Evolutionary conservation across 2,888 invertebrate species (phyloP), one percentile per base, ranked within the genome.

Genomic region (Anthoptus insignis): DNA sequence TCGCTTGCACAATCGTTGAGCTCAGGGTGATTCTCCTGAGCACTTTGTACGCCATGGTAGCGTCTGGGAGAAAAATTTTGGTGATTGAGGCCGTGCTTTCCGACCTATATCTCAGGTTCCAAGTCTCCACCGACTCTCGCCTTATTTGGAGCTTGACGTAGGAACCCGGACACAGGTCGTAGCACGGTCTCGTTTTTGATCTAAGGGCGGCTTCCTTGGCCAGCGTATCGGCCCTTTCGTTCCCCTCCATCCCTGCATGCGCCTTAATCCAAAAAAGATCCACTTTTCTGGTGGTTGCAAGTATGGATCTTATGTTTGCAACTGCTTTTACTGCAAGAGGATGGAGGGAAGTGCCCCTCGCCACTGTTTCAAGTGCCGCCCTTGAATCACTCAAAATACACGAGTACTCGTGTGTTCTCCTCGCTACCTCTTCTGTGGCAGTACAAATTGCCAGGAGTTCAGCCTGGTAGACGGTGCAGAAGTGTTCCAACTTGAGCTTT

Each of bases 201-300:
- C 53, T 45, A 7, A 8, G 5, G 0, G 67, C 58, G 3, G 64
- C 61, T 2, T 47, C 32, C 9, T 65, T 61, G 7, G 61, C 66
- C 6, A 66, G 54, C 1, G 16, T 29, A 24, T 66, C 66, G 0
- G 66, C 66, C 19, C 66, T n/a, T 24, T 68, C 65, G 19, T 68
- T 68, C n/a, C 67, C 67, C 6, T 19, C 16, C 13, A 68, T 14
- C 0, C 61, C 65, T 3, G 27, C 52, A 13, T 64, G 67, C 0
- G 65, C 61, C 16, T 53, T 61, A 1, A 68, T 32, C 65, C 68
- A 68, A 13, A 32, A 68, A 0, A 68, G 16, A 3, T 2, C 7
- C 5, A 54, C 8, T 0, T 2, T 54, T 13, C 6, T 32, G 0
- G 5, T 14, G 0, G 0, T 24, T 9, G 37, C 37, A 37, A 37